Conservation (phyloP, 2,888 invertebrate species). For the Laspeyria flexula region DNA sequence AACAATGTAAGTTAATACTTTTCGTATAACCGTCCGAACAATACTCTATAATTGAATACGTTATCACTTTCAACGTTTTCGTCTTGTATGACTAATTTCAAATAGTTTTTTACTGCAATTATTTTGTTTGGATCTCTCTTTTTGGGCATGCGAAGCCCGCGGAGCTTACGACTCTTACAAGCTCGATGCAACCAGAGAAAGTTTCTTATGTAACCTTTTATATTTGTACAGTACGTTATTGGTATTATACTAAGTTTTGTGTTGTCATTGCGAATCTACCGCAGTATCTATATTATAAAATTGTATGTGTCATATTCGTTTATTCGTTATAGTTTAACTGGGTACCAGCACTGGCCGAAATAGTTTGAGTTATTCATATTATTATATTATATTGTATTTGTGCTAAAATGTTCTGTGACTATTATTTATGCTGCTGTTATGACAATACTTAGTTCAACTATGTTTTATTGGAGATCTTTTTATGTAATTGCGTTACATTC, state of each 20-base stretch:
- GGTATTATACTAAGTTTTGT: neutral
- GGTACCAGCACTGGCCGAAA: too few relatives aligned
- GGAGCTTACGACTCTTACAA: conserved; percentile 2
- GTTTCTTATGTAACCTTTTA: conserved; percentile 24
- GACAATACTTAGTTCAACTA: too few relatives aligned
- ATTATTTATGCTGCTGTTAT: too few relatives aligned
- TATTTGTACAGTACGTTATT: neutral
- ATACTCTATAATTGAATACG: neutral
- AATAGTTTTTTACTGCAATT: conserved; percentile 7
- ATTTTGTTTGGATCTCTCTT: conserved; percentile 17
- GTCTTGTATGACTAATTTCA: neutral
- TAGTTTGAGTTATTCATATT: too few relatives aligned
- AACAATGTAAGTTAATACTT: neutral
- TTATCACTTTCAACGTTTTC: neutral
- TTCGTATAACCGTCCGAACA: conserved; percentile 1
- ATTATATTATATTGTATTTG: too few relatives aligned
- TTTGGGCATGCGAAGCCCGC: conserved; percentile 10
- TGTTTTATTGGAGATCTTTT: too few relatives aligned
- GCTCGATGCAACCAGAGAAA: conserved; percentile 24
- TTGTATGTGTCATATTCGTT: too few relatives aligned
- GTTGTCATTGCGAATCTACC: neutral
- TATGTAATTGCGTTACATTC: too few relatives aligned
- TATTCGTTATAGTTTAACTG: too few relatives aligned
- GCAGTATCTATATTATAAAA: neutral
- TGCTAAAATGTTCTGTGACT: too few relatives aligned